A percentile compares a stretch with the other conserved stretches of the same genome.
Evolutionary conservation across 2,888 invertebrate genomes (phyloP).

Genomic region (Escarpia spicata): DNA sequence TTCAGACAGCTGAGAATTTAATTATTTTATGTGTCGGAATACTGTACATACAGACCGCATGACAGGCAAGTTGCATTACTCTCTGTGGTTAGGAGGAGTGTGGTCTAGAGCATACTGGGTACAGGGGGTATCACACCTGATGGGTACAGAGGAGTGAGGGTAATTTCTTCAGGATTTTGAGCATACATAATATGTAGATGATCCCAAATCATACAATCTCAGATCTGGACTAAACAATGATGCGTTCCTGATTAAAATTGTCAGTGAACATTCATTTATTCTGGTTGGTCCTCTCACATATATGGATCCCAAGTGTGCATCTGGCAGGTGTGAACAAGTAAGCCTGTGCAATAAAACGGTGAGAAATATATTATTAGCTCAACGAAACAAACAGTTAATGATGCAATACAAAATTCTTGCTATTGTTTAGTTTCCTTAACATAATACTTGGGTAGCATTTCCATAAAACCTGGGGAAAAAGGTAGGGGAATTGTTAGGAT

Average conservation of each 20-base stretch:
- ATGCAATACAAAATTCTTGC: neutral
- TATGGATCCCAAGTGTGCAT: neutral
- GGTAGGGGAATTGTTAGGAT: no score
- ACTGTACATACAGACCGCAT: no score
- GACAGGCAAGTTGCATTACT: no score
- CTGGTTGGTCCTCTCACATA: neutral
- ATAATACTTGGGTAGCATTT: no score
- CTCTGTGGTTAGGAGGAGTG: no score
- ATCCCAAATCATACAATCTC: neutral
- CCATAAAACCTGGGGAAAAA: no score
- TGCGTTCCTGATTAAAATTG: neutral
- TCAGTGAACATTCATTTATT: neutral
- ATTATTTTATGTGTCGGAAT: no score
- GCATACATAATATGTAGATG: neutral
- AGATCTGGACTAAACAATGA: neutral
- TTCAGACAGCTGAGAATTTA: no score
- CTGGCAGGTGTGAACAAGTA: neutral
- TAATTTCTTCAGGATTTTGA: no score
- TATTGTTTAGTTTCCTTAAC: neutral
- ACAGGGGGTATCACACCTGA: no score
- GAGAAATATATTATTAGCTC: neutral
- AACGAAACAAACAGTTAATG: neutral
- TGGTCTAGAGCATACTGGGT: no score
- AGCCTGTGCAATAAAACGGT: neutral
- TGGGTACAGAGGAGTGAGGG: no score